phyloP scores from a whole-genome alignment of 2,113 vertebrate genomes.

The Ailurus styani region DNA sequence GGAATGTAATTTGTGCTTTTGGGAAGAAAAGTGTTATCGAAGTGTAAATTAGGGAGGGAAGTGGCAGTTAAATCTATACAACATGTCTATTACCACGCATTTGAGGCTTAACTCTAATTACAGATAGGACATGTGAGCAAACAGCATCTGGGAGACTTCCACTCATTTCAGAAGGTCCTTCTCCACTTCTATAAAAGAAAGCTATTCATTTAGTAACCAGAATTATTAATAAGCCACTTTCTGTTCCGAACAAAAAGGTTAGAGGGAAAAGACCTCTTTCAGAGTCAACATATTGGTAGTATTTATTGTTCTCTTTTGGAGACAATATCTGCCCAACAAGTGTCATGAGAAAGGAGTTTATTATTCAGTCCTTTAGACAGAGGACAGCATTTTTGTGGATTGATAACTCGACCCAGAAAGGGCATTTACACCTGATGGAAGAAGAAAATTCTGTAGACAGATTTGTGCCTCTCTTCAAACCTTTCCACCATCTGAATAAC shows the following conservation, averaged over 20 bases:
- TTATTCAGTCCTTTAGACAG: not conserved
- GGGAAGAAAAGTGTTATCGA: slow-evolving; percentile 51
- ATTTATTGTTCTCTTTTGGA: not conserved
- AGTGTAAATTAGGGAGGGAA: slow-evolving; percentile 65
- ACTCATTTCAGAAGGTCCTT: slow-evolving; percentile 65
- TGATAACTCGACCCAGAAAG: not conserved
- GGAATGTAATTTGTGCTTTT: slow-evolving; percentile 58
- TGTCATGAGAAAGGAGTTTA: slow-evolving; percentile 15
- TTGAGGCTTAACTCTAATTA: slow-evolving; percentile 61
- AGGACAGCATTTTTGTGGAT: slow-evolving; percentile 38
- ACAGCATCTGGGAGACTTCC: slow-evolving; percentile 58
- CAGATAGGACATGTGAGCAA: slow-evolving; percentile 55
- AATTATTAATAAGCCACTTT: slow-evolving; percentile 70
- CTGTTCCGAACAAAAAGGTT: slow-evolving; percentile 57
- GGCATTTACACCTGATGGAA: slow-evolving; percentile 66
- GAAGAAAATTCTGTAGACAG: slow-evolving; percentile 63
- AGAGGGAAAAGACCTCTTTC: slow-evolving; percentile 52
- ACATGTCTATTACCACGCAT: slow-evolving; percentile 49
- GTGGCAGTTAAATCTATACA: slow-evolving; percentile 61
- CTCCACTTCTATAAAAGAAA: slow-evolving; percentile 68
- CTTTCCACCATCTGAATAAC: slow-evolving; percentile 73
- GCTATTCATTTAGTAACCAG: slow-evolving; percentile 65
- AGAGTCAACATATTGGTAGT: not conserved
- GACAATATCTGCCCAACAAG: slow-evolving; percentile 24
- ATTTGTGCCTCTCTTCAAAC: slow-evolving; percentile 75